Evolutionary conservation across 2,113 vertebrate genomes (phyloP), one percentile per base, ranked within the genome.

Genomic region (Gopherus evgoodei): DNA sequence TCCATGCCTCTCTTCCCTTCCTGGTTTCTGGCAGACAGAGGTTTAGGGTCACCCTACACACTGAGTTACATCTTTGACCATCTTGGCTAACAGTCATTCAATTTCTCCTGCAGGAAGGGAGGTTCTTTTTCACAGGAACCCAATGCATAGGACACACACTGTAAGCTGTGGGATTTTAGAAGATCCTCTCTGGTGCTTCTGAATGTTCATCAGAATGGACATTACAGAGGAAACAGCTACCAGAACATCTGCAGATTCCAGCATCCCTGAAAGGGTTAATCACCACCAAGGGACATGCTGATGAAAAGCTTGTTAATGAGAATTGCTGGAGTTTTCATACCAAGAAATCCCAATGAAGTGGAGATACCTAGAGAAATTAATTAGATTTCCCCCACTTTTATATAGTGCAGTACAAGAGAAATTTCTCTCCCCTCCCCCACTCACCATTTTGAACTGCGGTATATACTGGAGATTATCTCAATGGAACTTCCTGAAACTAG

Each of bases 401-500:
- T 62, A 31, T 31, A 31, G 27, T 27, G 5, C 57, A 62, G 57
- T 62, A 62, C 88, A 29, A 29, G 35, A 3, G 80, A 35, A 7
- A 54, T 54, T 54, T 22, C 47, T 35, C 2, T 75, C 88, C 69
- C 24, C 50, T 38, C 21, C 21, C 53, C 19, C 1, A 1, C 53
- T 12, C 47, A 11, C 6, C 22, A 80, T 24, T 69, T 25, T 69
- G 42, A 27, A 8, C 24, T 42, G 6, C 75, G 1, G 44, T 0
- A 1, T 5, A 19, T 38, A 76, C 88, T 81, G 3, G 53, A 78
- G 49, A 47, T 81, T 69, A 21, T 88, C 53, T 86, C 0, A 0
- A 24, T 19, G 50, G 31, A 53, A 59, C 35, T n/a, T 16, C 25
- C 31, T 6, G 50, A n/a, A 84, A 16, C 0, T 0, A 57, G 12